Conservation (phyloP, 2,113 vertebrate genomes). For the Lampris megalopsis region DNA sequence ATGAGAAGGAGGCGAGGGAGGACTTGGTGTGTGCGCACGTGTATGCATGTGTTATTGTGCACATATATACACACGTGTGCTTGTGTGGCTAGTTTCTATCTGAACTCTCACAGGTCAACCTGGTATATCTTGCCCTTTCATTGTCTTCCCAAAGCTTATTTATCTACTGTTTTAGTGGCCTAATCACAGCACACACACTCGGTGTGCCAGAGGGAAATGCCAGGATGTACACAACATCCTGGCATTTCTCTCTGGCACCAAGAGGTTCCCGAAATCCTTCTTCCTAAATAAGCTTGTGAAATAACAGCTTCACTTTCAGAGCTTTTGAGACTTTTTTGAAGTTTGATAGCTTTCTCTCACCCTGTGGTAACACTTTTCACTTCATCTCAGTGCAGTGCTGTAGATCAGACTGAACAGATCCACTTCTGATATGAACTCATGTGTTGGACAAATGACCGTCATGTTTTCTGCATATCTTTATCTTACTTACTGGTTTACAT, state of each 20-base stretch:
- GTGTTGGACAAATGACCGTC: too few relatives aligned
- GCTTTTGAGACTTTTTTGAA: background rate
- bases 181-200: constrained; percentile 60
- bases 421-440: constrained; percentile 13
- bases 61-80: constrained; percentile 14
- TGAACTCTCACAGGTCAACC: constrained; percentile 71
- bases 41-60: constrained; percentile 35
- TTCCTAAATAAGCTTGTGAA: constrained; percentile 74
- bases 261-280: constrained; percentile 61
- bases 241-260: constrained; percentile 40
- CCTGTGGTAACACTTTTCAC: constrained; percentile 38
- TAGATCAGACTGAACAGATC: background rate
- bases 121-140: constrained; percentile 73
- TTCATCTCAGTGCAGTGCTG: constrained; percentile 22
- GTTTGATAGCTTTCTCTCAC: constrained; percentile 5
- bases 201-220: constrained; percentile 52
- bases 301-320: constrained; percentile 64
- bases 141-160: constrained; percentile 77
- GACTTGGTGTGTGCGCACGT: constrained; percentile 33
- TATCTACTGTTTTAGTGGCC: constrained; percentile 72
- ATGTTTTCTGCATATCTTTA: too few relatives aligned
- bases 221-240: constrained; percentile 42
- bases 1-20: constrained; percentile 68
- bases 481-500: too few relatives aligned
- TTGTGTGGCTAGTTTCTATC: constrained; percentile 47